Base-by-base conservation (phyloP, 2,888 invertebrate genomes). In the Drosophila meridionalis region DNA sequence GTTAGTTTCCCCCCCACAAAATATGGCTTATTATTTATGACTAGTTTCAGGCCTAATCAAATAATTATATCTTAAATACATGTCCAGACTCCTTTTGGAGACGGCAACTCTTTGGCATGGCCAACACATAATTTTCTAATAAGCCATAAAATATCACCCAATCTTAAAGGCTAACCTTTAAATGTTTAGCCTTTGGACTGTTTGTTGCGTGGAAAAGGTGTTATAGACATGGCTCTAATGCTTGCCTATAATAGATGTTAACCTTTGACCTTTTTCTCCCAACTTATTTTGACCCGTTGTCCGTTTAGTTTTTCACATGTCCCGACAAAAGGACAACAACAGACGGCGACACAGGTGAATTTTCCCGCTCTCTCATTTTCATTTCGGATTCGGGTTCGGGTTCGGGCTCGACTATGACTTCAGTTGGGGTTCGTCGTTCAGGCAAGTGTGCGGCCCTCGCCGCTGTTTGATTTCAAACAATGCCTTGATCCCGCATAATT, bases 401-500 rank as follows among this genome's bases (percentile, higher is more conserved):
- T 28, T 50, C 40, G 12, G 53, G 2, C 28, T 42, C 8, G 4
- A 34, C 5, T 50, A 43, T 53, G 57, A 43, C 20, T 11, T 14
- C 30, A 6, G 6, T n/a, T 34, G 12, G 11, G 34, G 36, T 26
- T 28, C 36, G 12, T 34, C 26, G 50, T 28, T 11, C 30, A 38
- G 40, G 47, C 58, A 55, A 55, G 68, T 50, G 36, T 60, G 53
- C 45, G 40, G 58, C 63, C 53, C 47, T 69, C 53, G 70, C 50
- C 67, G 66, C 69, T 77, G 75, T 69, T 80, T 76, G 84, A 78
- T 77, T 83, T 59, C 75, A 65, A 85, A 90, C 89, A 89, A 89
- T 89, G 73, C 77, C 60, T 73, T 84, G 86, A 90, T 88, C 89
- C 88, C 89, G 90, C 90, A 89, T 89, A 89, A 89, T 90, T 89